Conservation (phyloP, 2,113 vertebrate species). For the Rhinogobius similis region DNA sequence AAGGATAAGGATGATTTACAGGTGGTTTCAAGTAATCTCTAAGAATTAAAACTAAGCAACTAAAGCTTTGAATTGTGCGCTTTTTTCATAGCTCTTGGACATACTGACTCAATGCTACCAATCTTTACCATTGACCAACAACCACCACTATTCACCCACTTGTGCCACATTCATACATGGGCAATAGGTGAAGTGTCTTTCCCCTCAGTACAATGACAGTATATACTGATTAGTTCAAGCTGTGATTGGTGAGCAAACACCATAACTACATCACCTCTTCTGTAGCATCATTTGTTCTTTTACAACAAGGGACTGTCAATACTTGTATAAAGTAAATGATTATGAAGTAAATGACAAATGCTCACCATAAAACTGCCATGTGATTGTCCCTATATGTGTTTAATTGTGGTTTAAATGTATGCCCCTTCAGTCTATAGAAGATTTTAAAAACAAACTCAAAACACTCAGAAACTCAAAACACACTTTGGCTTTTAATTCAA, state of each 20-base stretch:
- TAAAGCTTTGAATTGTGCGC: neutral
- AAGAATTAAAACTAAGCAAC: too few relatives aligned
- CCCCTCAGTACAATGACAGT: neutral
- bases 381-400: neutral
- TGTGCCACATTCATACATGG: neutral
- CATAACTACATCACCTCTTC: too few relatives aligned
- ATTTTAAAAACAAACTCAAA: too few relatives aligned
- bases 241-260: too few relatives aligned
- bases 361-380: neutral
- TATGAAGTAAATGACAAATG: conserved; percentile 30
- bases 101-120: neutral
- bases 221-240: neutral
- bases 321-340: neutral
- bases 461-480: too few relatives aligned
- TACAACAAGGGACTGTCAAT: neutral
- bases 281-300: too few relatives aligned
- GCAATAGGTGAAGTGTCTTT: neutral
- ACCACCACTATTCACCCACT: too few relatives aligned
- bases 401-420: neutral
- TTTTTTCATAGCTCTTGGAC: neutral
- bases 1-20: neutral
- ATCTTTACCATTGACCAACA: neutral
- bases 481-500: too few relatives aligned
- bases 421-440: too few relatives aligned
- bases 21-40: neutral